Evolutionary conservation across 2,888 invertebrate genomes (phyloP), one percentile per base, ranked within the genome.

Genomic region (Tipula lateralis): DNA sequence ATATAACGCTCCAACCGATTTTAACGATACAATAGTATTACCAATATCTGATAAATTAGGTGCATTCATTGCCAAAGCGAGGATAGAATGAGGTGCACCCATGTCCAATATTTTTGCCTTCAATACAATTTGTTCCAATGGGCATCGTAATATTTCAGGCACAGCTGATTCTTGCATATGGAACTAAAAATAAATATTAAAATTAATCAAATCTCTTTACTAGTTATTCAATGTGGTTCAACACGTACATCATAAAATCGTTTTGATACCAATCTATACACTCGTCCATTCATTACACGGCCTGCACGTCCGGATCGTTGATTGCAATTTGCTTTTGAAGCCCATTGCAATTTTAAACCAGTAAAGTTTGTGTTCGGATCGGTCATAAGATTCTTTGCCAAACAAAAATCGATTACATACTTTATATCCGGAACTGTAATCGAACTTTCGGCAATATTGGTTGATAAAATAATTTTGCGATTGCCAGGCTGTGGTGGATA

Each of bases 281-380:
- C 96, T 87, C 96, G 91, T 0, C 96, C 98, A 87, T 94, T 93
- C 85, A 95, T 92, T 6, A 97, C 95, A 87, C 99, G 93, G 0
- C 99, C 99, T 84, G 96, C 96, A 86, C 99, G 94, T 1, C 99
- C 99, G 82, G 95, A 93, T 84, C 99, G 93, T 91, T 99, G 99
- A 32, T 93, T 94, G 88, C 97, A 97, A 90, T 96, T 98, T 0
- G 95, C 94, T 88, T 96, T 95, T 0, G 97, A 95, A 0, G 98
- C 96, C 98, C 98, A 99, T 85, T 92, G 91, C 86, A 97, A 88
- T 87, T 94, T 93, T 82, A 99, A 92, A 83, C 94, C 88, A 0
- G 88, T 87, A 24, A 89, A 89, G 91, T 96, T 96, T 0, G 97
- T 96, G 0, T 91, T 90, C 0, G 92, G 91, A 88, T 98, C 96